Base-by-base conservation (phyloP, 2,888 invertebrate species). In the Frankliniella fusca region DNA sequence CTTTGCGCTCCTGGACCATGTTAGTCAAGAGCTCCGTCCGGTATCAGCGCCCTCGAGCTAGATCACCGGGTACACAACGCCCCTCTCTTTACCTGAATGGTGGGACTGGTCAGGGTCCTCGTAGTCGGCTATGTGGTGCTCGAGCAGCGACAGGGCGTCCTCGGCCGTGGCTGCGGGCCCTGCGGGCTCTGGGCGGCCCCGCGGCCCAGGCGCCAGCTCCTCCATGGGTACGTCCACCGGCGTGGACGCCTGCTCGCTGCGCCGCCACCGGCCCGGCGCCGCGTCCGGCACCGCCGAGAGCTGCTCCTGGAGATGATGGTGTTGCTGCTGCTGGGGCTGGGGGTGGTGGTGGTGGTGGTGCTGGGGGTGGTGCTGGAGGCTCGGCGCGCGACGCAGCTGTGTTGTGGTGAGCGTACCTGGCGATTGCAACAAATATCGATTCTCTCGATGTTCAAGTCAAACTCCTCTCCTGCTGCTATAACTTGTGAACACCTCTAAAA, bases 191-290 rank as follows among this genome's bases (percentile, higher is more conserved):
- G 70, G 23, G 27, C 70, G 27, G 70, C 12, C 12, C 70, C 70
- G 70, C 70, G 1, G 23, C 23, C 70, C 70, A 0, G 70, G 12
- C 70, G 70, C 70, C 38, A 38, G 38, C 27, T 76, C 70, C 27
- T 76, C 70, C 70, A 76, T 76, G 27, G 70, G 11, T 27, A 76
- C 70, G 9, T 76, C 70, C 70, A 76, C 70, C 10, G 70, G 70
- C 23, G 70, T 76, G 27, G 70, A 23, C 23, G 70, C 70, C 23
- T 76, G 70, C 70, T 76, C 70, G 27, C 27, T 23, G 27, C 70
- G 70, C 27, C 70, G 23, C 70, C 70, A 76, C 70, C 70, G 70
- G 18, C 18, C 54, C n/a, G 23, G 11, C n/a, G 70, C 70, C 23
- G 23, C 23, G 70, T n/a, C 70, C 11, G 1, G 27, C 10, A 23